phyloP scores from a whole-genome alignment of 1,140 invertebrate species.

The Scylla paramamosain region DNA sequence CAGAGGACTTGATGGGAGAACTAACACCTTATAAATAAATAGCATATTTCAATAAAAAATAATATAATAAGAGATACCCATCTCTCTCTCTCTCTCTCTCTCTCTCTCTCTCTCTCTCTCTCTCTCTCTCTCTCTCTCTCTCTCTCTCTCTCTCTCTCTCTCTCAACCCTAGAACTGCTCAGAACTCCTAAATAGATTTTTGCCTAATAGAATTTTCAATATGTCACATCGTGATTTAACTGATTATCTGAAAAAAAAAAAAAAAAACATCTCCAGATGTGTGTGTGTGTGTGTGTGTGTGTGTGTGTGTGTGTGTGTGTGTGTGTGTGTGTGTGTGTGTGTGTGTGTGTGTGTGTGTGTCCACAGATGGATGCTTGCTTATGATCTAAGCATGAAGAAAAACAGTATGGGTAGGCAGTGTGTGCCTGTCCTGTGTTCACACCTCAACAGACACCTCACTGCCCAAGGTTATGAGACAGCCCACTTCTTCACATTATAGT shows the following conservation, averaged over 20 bases:
- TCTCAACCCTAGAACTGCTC: slow-evolving; percentile 12
- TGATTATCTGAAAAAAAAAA: too few species aligned
- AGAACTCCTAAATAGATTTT: background rate
- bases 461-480: too few species aligned
- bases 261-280: too few species aligned
- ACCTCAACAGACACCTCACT: too few species aligned
- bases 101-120: slow-evolving; percentile 1
- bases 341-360: background rate
- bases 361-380: background rate
- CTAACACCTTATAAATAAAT: background rate
- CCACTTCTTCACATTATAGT: too few species aligned
- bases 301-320: slow-evolving; percentile 18
- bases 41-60: background rate
- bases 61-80: background rate
- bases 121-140: slow-evolving; percentile 1
- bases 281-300: too few species aligned
- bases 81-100: background rate
- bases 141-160: background rate
- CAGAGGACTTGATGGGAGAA: background rate
- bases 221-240: too few species aligned
- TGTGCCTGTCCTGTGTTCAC: too few species aligned
- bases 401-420: too few species aligned
- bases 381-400: too few species aligned
- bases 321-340: slow-evolving; percentile 18
- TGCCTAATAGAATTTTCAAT: too few species aligned